A percentile compares a stretch with the other conserved stretches of the same genome.
These are phyloP conservation scores for Vanessa cardui DNA, from an alignment of 2,888 invertebrate species.

Conservation along the genomic window DNA sequence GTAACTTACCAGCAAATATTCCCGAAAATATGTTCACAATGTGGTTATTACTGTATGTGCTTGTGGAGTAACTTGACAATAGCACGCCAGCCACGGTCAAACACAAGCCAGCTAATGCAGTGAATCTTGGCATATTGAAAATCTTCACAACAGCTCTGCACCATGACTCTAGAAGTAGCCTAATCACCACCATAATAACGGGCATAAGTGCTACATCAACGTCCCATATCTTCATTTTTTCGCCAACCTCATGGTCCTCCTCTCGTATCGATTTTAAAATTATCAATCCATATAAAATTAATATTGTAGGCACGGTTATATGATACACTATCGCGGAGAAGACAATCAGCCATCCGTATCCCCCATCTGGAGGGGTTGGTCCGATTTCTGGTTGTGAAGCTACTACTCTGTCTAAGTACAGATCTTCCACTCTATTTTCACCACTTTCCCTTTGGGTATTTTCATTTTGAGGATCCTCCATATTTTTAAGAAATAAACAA, in stretches of 20 bases:
- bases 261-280: conserved; percentile 77
- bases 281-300: conserved; percentile 81
- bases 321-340: conserved; percentile 83
- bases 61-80: conserved; percentile 76
- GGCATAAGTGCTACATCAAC: conserved; percentile 83
- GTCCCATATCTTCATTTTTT: conserved; percentile 79
- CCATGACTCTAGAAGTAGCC: conserved; percentile 84
- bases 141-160: conserved; percentile 80
- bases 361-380: conserved; percentile 85
- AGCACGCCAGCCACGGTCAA: conserved; percentile 83
- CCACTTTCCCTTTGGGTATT: conserved; percentile 47
- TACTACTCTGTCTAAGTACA: conserved; percentile 83
- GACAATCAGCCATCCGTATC: conserved; percentile 86
- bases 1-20: conserved; percentile 74
- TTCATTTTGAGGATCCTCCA: conserved; percentile 59
- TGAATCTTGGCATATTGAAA: conserved; percentile 83
- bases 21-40: conserved; percentile 79
- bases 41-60: conserved; percentile 69
- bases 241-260: conserved; percentile 71
- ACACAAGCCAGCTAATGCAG: conserved; percentile 82
- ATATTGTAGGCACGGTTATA: conserved; percentile 81
- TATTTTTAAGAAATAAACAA: conserved; percentile 51
- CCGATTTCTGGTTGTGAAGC: conserved; percentile 86
- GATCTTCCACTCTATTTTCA: conserved; percentile 60
- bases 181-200: conserved; percentile 82